phyloP scores from a whole-genome alignment of 2,797 vertebrate genomes.

The Hypotaenidia philippensis region DNA sequence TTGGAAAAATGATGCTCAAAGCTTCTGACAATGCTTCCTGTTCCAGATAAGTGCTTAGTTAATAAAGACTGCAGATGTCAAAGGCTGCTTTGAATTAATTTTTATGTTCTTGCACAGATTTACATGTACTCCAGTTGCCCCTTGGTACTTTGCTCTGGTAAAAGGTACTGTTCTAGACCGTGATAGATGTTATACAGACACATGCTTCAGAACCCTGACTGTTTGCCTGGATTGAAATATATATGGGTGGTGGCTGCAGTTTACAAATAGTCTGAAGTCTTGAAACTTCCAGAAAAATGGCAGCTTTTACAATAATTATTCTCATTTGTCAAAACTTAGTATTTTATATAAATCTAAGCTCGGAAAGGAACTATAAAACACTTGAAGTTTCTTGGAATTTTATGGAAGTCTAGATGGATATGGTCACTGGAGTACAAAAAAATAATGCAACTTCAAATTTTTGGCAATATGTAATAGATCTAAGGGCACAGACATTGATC shows the following conservation, averaged over 20 bases:
- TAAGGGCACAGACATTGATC: background rate
- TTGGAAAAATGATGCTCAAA: background rate
- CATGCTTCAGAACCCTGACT: accelerated
- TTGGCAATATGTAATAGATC: background rate
- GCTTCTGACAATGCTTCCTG: background rate
- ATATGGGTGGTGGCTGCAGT: background rate
- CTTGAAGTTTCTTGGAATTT: background rate
- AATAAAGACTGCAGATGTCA: background rate
- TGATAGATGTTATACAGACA: background rate
- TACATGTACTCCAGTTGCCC: background rate
- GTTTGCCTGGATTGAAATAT: background rate
- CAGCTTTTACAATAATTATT: background rate
- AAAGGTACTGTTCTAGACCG: background rate
- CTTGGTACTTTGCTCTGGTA: background rate
- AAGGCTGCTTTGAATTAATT: background rate
- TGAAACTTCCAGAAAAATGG: background rate
- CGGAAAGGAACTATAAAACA: background rate
- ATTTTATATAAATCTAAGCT: background rate
- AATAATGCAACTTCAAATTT: background rate
- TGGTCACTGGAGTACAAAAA: background rate
- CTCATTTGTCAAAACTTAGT: background rate
- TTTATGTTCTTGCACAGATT: background rate
- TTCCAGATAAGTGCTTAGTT: background rate
- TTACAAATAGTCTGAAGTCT: background rate
- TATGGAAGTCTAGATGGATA: background rate